Evolutionary conservation across 2,113 vertebrate genomes (phyloP).

Genomic region (Salvelinus namaycush): DNA sequence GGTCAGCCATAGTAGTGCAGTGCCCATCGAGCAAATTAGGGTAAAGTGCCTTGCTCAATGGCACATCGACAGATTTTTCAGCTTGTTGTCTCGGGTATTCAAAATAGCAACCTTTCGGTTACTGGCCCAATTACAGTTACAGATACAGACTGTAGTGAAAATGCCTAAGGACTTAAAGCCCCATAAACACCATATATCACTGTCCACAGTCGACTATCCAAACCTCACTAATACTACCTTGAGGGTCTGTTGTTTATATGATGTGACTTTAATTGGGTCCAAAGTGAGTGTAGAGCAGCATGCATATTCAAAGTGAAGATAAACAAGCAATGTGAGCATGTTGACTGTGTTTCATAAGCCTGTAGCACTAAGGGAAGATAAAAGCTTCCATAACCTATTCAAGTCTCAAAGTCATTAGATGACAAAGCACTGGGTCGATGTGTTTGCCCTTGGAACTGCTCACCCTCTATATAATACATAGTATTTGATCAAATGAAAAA

Average conservation of each 20-base stretch:
- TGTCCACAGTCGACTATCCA: conserved; percentile 42
- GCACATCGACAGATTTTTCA: no score
- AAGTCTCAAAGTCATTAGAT: conserved; percentile 33
- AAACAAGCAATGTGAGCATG: conserved; percentile 34
- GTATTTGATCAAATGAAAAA: neutral
- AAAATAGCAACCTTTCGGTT: no score
- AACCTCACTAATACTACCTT: conserved; percentile 39
- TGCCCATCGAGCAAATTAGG: no score
- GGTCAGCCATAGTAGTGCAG: no score
- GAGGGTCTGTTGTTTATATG: conserved; percentile 52
- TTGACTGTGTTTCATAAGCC: conserved; percentile 37
- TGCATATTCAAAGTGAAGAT: conserved; percentile 38
- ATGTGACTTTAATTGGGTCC: conserved; percentile 67
- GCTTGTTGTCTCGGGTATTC: no score
- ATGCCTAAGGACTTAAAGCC: neutral
- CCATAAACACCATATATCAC: conserved; percentile 33
- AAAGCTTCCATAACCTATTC: conserved; percentile 29
- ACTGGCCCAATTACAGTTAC: no score
- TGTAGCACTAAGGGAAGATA: conserved; percentile 44
- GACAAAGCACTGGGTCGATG: conserved; percentile 8
- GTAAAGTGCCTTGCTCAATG: no score
- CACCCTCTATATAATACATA: neutral
- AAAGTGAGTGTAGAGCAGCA: conserved; percentile 42
- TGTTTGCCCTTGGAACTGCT: conserved; percentile 18
- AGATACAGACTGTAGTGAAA: neutral